phyloP scores from a whole-genome alignment of 2,888 invertebrate species.

The Lasioglossum calceatum region DNA sequence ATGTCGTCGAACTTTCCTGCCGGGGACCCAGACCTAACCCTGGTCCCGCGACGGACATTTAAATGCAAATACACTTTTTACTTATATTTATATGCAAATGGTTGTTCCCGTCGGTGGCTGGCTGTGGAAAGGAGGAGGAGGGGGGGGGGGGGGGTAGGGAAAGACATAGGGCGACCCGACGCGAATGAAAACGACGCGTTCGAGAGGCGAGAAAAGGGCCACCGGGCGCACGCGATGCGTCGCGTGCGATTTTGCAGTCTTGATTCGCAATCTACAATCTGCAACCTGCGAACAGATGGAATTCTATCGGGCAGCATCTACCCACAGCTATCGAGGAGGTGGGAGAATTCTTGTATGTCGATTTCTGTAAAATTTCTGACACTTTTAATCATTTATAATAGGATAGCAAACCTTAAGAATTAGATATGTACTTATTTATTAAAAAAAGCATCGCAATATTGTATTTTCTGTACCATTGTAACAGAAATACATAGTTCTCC shows the following conservation, averaged over 20 bases:
- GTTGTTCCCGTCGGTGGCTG: slow-evolving; percentile 62
- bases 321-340: neutral
- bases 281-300: neutral
- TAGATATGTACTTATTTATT: neutral
- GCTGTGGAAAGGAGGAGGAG: neutral
- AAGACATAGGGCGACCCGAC: slow-evolving; percentile 13
- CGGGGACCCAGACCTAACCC: neutral
- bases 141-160: neutral
- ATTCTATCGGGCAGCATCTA: neutral
- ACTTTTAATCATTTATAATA: neutral
- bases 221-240: slow-evolving; percentile 36
- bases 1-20: slow-evolving; percentile 47
- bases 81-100: slow-evolving; percentile 80
- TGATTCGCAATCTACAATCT: neutral
- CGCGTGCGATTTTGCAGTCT: slow-evolving; percentile 13
- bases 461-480: neutral
- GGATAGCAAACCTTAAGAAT: neutral
- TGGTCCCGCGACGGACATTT: slow-evolving; percentile 61
- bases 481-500: neutral
- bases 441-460: neutral
- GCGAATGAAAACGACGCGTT: slow-evolving; percentile 44
- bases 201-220: slow-evolving; percentile 38
- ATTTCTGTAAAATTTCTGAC: neutral
- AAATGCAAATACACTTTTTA: slow-evolving; percentile 74
- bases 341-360: too few relatives aligned